Evolutionary conservation across 1,140 invertebrate species (phyloP), one percentile per base, ranked within the genome.

Genomic region (Proales similis): DNA sequence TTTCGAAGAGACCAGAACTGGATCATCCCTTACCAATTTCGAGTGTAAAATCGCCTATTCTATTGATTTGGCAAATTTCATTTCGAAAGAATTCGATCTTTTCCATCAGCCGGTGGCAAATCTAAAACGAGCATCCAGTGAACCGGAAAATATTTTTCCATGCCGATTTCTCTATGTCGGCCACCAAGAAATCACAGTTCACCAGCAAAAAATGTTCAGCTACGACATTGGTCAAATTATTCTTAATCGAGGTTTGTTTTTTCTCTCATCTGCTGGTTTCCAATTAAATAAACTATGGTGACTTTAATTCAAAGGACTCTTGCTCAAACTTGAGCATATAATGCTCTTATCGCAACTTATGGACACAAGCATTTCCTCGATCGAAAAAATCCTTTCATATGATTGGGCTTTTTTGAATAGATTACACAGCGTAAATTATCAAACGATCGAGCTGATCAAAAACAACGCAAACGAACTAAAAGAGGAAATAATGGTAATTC

Each of bases 361-460:
- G 51, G 51, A 57, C 51, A 57, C 51, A 4, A 57, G 45, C 32
- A 30, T 57, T 42, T 30, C 26, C 30, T 17, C 30, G n/a, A 57
- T 57, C 20, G 51, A 57, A 9, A 24, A 57, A 26, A 57, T 27
- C 9, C 39, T 24, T 29, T 42, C 22, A 2, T 57, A 42, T 24
- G 51, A 57, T 2, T 57, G 51, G 51, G 38, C 12, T 11, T 43
- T 42, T 42, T 42, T 57, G 12, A 57, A 57, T 26, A 42, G 51
- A n/a, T 57, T 29, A 11, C 45, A 42, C 45, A 42, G 45, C n/a
- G 45, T 57, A n/a, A n/a, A n/a, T n/a, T n/a, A n/a, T 22, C 27
- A 57, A 42, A 36, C 45, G 19, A 30, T 57, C n/a, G 51, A 57
- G 45, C 39, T 42, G 39, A 57, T 57, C 7, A 22, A 57, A 57